phyloP scores from a whole-genome alignment of 2,888 invertebrate genomes.

The Cheilosia vernalis region DNA sequence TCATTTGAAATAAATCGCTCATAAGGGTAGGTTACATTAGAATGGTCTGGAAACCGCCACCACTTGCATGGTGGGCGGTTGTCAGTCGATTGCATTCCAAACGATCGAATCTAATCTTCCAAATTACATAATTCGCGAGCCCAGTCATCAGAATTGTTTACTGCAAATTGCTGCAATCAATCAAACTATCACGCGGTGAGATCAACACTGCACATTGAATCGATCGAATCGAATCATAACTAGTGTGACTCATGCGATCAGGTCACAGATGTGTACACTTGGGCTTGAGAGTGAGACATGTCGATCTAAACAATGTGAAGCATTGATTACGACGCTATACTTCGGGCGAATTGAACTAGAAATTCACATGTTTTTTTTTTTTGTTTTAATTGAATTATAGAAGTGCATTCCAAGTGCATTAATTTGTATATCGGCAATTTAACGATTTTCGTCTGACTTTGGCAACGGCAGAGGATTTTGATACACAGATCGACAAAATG shows the following conservation, averaged over 20 bases:
- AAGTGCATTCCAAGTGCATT: slow-evolving; percentile 35
- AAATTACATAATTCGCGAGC: not conserved
- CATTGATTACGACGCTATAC: slow-evolving; percentile 34
- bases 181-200: slow-evolving; percentile 65
- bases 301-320: slow-evolving; percentile 40
- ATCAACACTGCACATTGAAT: slow-evolving; percentile 54
- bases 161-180: slow-evolving; percentile 63
- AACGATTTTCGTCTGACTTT: too few species aligned
- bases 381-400: slow-evolving; percentile 37
- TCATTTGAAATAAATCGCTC: too few species aligned
- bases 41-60: too few species aligned
- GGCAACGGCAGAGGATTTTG: not conserved
- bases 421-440: slow-evolving; percentile 15
- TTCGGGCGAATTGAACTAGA: slow-evolving; percentile 50
- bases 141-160: slow-evolving; percentile 8
- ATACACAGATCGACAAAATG: not conserved
- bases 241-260: slow-evolving; percentile 43
- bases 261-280: slow-evolving; percentile 45
- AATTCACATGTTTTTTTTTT: slow-evolving; percentile 23
- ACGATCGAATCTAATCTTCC: not conserved
- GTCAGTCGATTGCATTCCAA: not conserved
- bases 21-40: too few species aligned
- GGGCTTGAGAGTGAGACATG: slow-evolving; percentile 52
- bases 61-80: too few species aligned
- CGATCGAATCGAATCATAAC: slow-evolving; percentile 48